phyloP scores from a whole-genome alignment of 1,140 invertebrate species.

The Aricia agestis region DNA sequence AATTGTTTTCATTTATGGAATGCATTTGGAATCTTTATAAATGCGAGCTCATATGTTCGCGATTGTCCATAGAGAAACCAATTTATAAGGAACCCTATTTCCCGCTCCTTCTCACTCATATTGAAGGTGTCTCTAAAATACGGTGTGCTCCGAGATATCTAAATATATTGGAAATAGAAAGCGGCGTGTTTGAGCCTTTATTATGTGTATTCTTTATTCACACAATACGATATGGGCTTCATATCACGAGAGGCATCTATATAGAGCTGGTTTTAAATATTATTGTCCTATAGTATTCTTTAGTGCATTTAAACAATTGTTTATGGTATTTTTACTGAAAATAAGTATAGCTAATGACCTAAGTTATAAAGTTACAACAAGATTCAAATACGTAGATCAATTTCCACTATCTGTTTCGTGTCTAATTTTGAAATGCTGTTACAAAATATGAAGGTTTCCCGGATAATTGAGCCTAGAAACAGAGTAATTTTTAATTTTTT shows the following conservation, averaged over 20 bases:
- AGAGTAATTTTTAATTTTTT: no score
- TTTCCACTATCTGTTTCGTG: no score
- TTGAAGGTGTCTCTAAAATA: constrained; percentile 29
- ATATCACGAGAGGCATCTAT: constrained; percentile 31
- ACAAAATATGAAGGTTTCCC: no score
- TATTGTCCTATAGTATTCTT: no score
- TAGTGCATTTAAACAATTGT: no score
- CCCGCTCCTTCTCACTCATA: constrained; percentile 22
- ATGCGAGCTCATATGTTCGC: constrained; percentile 49
- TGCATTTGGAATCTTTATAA: constrained; percentile 69
- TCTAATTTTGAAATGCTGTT: no score
- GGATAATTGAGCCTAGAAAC: no score
- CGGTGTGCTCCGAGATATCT: constrained; percentile 37
- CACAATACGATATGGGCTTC: constrained; percentile 48
- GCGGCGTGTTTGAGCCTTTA: constrained; percentile 46
- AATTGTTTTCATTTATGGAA: constrained; percentile 71
- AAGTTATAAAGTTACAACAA: no score
- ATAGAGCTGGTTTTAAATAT: constrained; percentile 28
- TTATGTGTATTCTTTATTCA: constrained; percentile 61
- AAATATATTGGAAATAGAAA: constrained; percentile 44
- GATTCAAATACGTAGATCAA: no score
- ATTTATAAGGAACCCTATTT: constrained; percentile 32
- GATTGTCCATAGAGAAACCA: constrained; percentile 43
- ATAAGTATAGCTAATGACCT: no score
- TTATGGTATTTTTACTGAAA: no score